phyloP scores from a whole-genome alignment of 2,113 vertebrate species.

The Pongo pygmaeus region DNA sequence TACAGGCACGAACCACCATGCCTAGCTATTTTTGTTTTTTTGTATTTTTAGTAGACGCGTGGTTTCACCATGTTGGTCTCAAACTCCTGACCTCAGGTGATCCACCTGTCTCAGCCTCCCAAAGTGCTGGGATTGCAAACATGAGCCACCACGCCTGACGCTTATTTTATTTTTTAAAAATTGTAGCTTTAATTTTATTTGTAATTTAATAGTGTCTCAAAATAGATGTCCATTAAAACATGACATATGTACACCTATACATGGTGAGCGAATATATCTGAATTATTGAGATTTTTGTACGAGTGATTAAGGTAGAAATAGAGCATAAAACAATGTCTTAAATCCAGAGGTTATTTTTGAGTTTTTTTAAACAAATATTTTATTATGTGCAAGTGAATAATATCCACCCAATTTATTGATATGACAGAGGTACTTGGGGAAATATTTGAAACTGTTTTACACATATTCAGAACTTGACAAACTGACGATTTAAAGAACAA shows the following conservation, averaged over 20 bases:
- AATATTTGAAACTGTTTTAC: not conserved
- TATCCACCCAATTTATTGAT: not conserved
- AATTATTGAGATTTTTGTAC: slow-evolving; percentile 10
- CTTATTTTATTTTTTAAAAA: not conserved
- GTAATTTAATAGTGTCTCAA: slow-evolving; percentile 22
- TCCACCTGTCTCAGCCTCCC: no score
- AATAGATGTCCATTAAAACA: not conserved
- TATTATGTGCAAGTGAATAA: not conserved
- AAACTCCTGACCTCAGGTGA: no score
- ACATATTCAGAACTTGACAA: not conserved
- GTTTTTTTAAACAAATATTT: slow-evolving; percentile 2
- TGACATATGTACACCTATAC: not conserved
- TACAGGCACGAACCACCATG: no score
- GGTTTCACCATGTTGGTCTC: no score
- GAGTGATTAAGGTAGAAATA: not conserved
- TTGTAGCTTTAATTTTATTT: slow-evolving; percentile 31
- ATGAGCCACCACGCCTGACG: no score
- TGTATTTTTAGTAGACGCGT: no score
- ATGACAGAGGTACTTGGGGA: not conserved
- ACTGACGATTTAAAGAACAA: not conserved
- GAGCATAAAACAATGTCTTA: not conserved
- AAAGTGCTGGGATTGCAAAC: no score
- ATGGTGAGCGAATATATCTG: not conserved
- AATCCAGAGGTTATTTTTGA: not conserved
- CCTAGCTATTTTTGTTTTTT: no score